Conservation (phyloP, 2,797 vertebrate genomes). For the Manis pentadactyla region DNA sequence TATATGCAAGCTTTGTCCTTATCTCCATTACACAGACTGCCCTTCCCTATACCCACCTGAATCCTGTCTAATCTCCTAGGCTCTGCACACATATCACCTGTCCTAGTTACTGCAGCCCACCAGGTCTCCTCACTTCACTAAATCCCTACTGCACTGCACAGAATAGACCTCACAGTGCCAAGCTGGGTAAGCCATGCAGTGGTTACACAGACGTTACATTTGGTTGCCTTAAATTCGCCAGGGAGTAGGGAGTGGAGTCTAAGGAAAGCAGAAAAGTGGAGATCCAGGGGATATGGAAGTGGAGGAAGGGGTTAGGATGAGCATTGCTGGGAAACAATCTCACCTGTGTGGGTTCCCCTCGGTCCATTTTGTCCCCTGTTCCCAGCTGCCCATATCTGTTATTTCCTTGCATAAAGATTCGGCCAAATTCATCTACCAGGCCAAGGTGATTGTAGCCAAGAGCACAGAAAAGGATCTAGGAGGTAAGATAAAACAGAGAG, state of each 20-base stretch:
- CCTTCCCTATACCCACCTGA: background rate
- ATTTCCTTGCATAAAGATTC: conserved; percentile 88
- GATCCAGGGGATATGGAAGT: background rate
- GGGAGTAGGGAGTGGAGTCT: background rate
- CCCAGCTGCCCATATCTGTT: conserved; percentile 88
- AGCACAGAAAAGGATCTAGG: conserved; percentile 85
- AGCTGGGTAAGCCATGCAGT: background rate
- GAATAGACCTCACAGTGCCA: background rate
- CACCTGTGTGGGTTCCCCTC: conserved; percentile 86
- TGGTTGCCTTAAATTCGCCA: background rate
- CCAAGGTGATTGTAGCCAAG: conserved; percentile 86
- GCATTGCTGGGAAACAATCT: background rate
- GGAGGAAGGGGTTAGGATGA: background rate
- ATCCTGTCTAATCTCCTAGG: background rate
- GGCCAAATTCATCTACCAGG: conserved; percentile 86
- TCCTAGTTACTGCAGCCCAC: background rate
- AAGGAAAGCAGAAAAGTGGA: background rate
- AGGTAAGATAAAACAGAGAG: background rate
- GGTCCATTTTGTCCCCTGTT: conserved; percentile 88
- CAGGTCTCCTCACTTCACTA: background rate
- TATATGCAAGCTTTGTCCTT: background rate
- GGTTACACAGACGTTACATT: background rate
- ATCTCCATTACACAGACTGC: background rate
- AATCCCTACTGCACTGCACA: background rate
- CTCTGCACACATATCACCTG: background rate